Base-by-base conservation (phyloP, 2,113 vertebrate genomes). In the Pithys albifrons region DNA sequence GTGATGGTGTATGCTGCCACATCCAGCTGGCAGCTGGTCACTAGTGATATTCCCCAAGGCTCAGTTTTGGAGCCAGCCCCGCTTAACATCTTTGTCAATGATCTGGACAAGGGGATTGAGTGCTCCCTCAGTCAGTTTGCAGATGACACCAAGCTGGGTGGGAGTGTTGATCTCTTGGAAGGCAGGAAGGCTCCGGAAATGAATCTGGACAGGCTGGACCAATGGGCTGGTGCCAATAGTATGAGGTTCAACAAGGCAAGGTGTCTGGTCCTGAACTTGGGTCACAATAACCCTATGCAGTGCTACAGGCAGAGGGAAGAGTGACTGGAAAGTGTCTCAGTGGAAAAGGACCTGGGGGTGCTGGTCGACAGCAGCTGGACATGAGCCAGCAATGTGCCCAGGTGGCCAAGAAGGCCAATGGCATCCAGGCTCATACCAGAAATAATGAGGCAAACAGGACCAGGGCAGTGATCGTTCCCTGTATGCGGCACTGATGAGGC, bases 81-180 rank as follows among this genome's bases (percentile, higher is more conserved):
- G 19, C 52, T 49, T 67, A 28, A n/a, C 19, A 39, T 5, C 37
- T 14, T 23, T 4, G 17, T n/a, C 33, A 61, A 8, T 59, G 23
- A 16, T n/a, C 4, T 16, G 37, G 14, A 59, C 0, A 0, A 39
- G 12, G 10, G 10, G 18, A 39, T 24, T 8, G 12, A 59, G 28
- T 9, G 37, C 13, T 33, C 3, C 27, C 37, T 74, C 52, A 17
- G 27, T 45, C 45, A 33, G 3, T 19, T 45, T 33, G 45, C 28
- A 74, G 45, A 10, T 3, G 24, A 6, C 6, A 45, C 15, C 19
- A 67, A 67, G 22, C 0, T 37, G 52, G 1, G 14, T 0, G 0
- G 33, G 23, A 46, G 1, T n/a, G 15, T 19, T 67, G 33, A 28
- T 29, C 45, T 74, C 1, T 27, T 17, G 12, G 2, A 46, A 46